These are phyloP conservation scores for Pituophis catenifer DNA, from an alignment of 2,113 vertebrate genomes.

Conservation along the genomic window DNA sequence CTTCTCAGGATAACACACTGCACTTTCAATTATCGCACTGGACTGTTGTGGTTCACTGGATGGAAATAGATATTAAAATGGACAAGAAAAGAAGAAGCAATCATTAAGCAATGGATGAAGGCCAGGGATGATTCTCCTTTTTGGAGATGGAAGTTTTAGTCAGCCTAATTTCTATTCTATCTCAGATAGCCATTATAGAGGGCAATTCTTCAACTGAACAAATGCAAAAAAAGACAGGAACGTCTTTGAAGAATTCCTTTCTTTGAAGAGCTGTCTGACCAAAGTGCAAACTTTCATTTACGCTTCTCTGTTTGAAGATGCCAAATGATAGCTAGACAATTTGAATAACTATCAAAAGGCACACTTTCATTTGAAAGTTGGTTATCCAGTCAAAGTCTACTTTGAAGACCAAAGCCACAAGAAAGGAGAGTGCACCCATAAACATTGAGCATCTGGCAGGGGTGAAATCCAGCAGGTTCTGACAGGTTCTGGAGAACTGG, in stretches of 20 bases:
- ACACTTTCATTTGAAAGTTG: not conserved
- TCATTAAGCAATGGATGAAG: fast-evolving
- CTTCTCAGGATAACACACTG: conserved; percentile 50
- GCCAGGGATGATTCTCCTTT: not conserved
- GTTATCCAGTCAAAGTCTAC: not conserved
- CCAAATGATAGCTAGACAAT: not conserved
- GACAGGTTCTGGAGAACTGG: too few species aligned
- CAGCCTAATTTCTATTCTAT: not conserved
- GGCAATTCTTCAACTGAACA: not conserved
- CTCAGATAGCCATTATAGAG: not conserved
- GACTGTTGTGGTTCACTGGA: conserved; percentile 14
- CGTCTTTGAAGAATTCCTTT: not conserved
- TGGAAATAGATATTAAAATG: not conserved
- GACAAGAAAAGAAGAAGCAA: not conserved
- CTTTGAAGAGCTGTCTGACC: not conserved
- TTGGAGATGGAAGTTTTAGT: not conserved
- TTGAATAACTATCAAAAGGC: not conserved
- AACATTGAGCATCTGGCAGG: not conserved
- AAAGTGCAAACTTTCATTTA: not conserved
- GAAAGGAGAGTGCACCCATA: not conserved
- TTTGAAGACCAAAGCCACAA: not conserved
- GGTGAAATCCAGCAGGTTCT: too few species aligned
- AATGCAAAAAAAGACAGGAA: not conserved
- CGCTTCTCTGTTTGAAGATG: not conserved
- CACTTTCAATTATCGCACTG: conserved; percentile 29